A percentile compares a stretch with the other conserved stretches of the same genome.
Evolutionary conservation across 1,140 invertebrate genomes (phyloP).

Genomic region (Drosophila triauraria): DNA sequence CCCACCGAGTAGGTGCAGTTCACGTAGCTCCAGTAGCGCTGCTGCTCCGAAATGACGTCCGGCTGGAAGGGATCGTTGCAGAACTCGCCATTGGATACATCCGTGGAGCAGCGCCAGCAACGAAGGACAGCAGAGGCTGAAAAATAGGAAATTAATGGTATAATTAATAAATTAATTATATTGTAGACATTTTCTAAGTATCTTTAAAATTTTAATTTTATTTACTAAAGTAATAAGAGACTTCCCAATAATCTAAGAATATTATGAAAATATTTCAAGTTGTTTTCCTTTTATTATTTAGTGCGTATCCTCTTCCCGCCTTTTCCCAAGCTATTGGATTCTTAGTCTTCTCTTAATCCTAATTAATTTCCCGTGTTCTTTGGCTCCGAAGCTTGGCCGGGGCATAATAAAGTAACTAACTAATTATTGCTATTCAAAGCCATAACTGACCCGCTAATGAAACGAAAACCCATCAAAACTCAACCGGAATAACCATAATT

Average conservation of each 20-base stretch:
- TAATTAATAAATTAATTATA: not conserved
- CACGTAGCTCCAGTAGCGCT: conserved; percentile 84
- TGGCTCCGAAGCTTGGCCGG: not conserved
- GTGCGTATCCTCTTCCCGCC: not conserved
- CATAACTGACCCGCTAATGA: conserved; percentile 40
- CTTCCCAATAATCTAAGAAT: too few species aligned
- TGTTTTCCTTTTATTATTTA: not conserved
- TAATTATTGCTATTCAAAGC: conserved; percentile 15
- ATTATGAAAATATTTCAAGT: too few species aligned
- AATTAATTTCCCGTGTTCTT: not conserved
- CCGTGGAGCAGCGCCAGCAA: conserved; percentile 85
- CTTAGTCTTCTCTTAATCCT: not conserved
- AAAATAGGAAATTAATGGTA: conserved; percentile 11
- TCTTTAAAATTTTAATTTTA: too few species aligned
- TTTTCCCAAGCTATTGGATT: not conserved
- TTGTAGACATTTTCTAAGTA: too few species aligned
- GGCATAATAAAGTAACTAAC: conserved; percentile 28
- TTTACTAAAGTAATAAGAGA: too few species aligned
- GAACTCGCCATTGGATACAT: conserved; percentile 84
- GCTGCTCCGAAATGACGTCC: conserved; percentile 81
- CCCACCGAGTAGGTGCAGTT: conserved; percentile 81
- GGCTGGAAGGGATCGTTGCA: conserved; percentile 84
- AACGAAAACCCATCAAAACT: conserved; percentile 35
- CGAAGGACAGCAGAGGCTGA: conserved; percentile 71
- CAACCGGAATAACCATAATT: conserved; percentile 30